These are phyloP conservation scores for Cherax quadricarinatus DNA, from an alignment of 1,140 invertebrate species.

Conservation along the genomic window DNA sequence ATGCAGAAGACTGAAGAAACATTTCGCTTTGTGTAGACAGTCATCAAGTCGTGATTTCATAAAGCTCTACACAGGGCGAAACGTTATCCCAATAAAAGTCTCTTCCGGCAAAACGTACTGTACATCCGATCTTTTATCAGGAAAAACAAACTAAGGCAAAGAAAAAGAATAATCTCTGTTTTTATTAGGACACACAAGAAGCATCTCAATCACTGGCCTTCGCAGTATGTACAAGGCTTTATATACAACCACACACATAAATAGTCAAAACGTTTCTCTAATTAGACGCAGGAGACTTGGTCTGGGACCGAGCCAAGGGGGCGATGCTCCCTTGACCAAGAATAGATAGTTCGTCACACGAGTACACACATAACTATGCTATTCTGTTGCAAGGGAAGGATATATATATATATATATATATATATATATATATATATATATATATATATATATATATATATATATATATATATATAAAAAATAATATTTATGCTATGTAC, in stretches of 20 bases:
- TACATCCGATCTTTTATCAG: not conserved
- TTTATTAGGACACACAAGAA: constrained; percentile 15
- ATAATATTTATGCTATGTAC: not conserved
- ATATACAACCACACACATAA: constrained; percentile 8
- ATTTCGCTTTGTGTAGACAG: too few species aligned
- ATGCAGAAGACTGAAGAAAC: too few species aligned
- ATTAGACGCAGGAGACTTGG: not conserved
- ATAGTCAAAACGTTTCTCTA: not conserved
- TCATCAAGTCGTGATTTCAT: too few species aligned
- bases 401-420: not conserved
- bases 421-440: constrained; percentile 13
- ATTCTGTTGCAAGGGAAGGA: not conserved
- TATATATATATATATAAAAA: not conserved
- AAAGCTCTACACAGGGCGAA: too few species aligned
- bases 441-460: constrained; percentile 13
- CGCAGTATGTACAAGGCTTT: constrained; percentile 14
- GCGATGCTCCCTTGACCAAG: not conserved
- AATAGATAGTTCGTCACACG: not conserved
- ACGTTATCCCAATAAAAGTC: too few species aligned
- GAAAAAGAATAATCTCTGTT: not conserved
- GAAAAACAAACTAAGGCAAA: not conserved
- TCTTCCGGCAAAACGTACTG: too few species aligned
- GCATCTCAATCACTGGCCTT: constrained; percentile 9
- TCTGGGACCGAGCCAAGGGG: too few species aligned
- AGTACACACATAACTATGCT: not conserved